Conservation (phyloP, 2,888 invertebrate genomes). For the Noctua janthina region DNA sequence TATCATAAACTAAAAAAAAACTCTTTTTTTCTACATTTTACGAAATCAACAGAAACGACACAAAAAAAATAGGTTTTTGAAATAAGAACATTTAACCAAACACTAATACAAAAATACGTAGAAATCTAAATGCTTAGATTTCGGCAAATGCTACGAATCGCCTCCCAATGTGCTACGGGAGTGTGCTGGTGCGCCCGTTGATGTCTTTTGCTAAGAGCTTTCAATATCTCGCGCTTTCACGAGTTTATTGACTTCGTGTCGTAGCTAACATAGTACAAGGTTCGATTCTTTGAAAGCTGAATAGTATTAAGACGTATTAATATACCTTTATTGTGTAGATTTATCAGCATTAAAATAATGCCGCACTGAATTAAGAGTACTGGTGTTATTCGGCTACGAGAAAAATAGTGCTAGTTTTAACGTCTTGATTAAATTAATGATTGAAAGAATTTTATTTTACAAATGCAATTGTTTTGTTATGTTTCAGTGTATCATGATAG, state of each 20-base stretch:
- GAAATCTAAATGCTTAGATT: conserved; percentile 63
- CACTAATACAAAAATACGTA: conserved; percentile 23
- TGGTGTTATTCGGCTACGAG: neutral
- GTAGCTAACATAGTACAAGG: conserved; percentile 33
- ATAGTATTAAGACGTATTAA: conserved; percentile 5
- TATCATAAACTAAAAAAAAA: conserved; percentile 21
- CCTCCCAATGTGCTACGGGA: conserved; percentile 63
- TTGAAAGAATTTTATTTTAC: neutral
- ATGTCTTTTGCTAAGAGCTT: conserved; percentile 86
- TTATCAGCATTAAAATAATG: conserved; percentile 1
- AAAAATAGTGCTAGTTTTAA: conserved; percentile 5
- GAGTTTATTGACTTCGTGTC: conserved; percentile 80
- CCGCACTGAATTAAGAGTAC: neutral
- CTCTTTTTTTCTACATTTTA: neutral
- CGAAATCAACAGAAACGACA: neutral
- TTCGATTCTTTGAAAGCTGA: conserved; percentile 18
- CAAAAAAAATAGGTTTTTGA: neutral
- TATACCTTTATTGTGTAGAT: neutral
- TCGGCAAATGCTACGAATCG: conserved; percentile 61
- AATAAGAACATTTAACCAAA: neutral
- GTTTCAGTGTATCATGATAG: neutral
- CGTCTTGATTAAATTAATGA: neutral
- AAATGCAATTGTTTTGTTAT: neutral
- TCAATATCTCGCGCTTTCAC: conserved; percentile 80
- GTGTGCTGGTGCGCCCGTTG: conserved; percentile 80